phyloP scores from a whole-genome alignment of 2,888 invertebrate species.

The Pseudococcus viburni region DNA sequence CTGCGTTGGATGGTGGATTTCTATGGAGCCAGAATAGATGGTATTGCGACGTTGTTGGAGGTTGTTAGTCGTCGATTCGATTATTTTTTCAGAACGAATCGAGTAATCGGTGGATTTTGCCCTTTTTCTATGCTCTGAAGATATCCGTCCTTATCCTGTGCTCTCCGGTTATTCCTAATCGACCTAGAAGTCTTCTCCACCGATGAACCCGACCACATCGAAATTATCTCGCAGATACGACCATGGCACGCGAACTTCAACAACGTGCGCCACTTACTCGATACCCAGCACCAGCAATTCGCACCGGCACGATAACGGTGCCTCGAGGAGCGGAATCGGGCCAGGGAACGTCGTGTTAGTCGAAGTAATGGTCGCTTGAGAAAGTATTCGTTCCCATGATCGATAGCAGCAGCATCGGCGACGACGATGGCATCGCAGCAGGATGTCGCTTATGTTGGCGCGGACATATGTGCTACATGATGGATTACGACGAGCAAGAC shows the following conservation, averaged over 20 bases:
- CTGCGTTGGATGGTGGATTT: too few species aligned
- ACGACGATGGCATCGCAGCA: constrained; percentile 28
- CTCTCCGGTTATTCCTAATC: too few species aligned
- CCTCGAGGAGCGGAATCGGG: neutral
- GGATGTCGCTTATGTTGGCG: constrained; percentile 26
- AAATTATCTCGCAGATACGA: too few species aligned
- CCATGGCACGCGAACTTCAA: neutral
- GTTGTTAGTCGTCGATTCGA: too few species aligned
- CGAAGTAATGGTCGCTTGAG: constrained; percentile 13
- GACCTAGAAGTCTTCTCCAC: too few species aligned
- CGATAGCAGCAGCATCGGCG: neutral
- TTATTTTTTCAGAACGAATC: too few species aligned
- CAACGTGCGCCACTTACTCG: neutral
- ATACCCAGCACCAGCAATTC: neutral
- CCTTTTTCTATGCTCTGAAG: too few species aligned
- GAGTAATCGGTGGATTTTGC: too few species aligned
- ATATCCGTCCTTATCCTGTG: too few species aligned
- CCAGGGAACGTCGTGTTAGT: neutral
- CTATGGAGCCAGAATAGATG: too few species aligned
- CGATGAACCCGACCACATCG: too few species aligned
- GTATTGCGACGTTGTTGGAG: too few species aligned
- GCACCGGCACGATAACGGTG: neutral
- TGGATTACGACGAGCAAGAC: neutral
- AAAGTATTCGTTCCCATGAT: constrained; percentile 49
- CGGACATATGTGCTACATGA: constrained; percentile 29